Evolutionary conservation across 2,113 vertebrate species (phyloP), one percentile per base, ranked within the genome.

Genomic region (Tupaia tana): DNA sequence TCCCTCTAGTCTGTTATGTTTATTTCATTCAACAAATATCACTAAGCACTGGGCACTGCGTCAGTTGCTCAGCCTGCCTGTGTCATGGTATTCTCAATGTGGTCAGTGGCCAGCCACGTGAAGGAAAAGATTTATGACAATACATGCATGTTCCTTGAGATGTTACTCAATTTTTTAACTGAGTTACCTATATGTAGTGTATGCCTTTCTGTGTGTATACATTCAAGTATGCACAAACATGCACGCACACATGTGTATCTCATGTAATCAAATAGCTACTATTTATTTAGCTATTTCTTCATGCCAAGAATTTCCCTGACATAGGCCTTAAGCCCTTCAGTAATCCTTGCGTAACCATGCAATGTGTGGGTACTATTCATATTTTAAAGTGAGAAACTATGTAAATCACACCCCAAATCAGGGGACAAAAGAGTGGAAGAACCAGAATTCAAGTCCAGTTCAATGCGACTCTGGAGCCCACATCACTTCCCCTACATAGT

Each of bases 21-120:
- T 61, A 85, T 85, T 89, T 97, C 70, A 77, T 63, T 85, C 66
- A 87, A 56, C n/a, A 89, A 61, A 31, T 80, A 70, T 15, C 84
- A 18, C 61, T 70, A 34, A 61, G 43, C 25, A 52, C 7, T 1
- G n/a, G 7, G 13, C 34, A 25, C 54, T 74, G 9, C 43, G 61
- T 67, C 90, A 6, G 29, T 75, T 84, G 16, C 8, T 20, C 14
- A 13, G 64, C n/a, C 18, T 89, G 8, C 7, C 13, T 73, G 2
- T 59, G 27, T 9, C 7, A 9, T 92, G 61, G 15, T 80, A 1
- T 0, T 79, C 20, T 87, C 0, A 19, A 19, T 75, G 29, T 70
- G 67, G 29, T 75, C 34, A 43, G 3, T 56, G 22, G 54, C 29
- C 14, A 52, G 15, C 86, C 43, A 27, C 85, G 92, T 95, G 58